Conservation (phyloP, 37 sponge, comb jelly and placozoan species). For the Petrosia ficiformis region DNA sequence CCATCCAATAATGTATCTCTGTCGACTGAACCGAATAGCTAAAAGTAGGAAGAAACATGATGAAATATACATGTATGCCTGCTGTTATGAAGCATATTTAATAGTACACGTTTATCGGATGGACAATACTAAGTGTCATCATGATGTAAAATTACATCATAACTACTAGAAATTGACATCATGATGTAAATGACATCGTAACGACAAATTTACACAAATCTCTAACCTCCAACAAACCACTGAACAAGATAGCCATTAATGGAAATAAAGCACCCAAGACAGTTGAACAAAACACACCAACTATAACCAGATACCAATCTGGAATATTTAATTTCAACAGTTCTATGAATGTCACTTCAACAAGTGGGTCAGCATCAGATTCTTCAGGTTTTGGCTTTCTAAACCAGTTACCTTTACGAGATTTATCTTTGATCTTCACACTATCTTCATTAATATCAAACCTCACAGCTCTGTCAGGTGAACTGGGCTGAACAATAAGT, state of each 20-base stretch:
- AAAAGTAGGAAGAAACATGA: not conserved
- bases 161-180: too few relatives aligned
- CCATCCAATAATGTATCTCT: constrained; percentile 17
- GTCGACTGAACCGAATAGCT: constrained; percentile 49
- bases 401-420: too few relatives aligned
- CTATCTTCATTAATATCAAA: too few relatives aligned
- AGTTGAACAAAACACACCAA: constrained; percentile 48
- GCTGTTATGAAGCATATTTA: not conserved
- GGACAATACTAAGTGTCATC: too few relatives aligned
- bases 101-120: too few relatives aligned
- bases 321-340: constrained; percentile 67
- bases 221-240: constrained; percentile 50
- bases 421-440: too few relatives aligned
- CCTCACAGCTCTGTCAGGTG: too few relatives aligned
- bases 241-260: constrained; percentile 64
- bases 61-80: not conserved
- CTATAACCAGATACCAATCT: constrained; percentile 71
- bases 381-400: too few relatives aligned
- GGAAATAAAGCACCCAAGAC: constrained; percentile 65
- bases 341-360: constrained; percentile 27
- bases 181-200: too few relatives aligned
- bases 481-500: too few relatives aligned
- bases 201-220: not conserved
- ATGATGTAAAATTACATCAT: too few relatives aligned
- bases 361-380: not conserved